Conservation (phyloP, 2,797 vertebrate species). For the Coendou prehensilis region DNA sequence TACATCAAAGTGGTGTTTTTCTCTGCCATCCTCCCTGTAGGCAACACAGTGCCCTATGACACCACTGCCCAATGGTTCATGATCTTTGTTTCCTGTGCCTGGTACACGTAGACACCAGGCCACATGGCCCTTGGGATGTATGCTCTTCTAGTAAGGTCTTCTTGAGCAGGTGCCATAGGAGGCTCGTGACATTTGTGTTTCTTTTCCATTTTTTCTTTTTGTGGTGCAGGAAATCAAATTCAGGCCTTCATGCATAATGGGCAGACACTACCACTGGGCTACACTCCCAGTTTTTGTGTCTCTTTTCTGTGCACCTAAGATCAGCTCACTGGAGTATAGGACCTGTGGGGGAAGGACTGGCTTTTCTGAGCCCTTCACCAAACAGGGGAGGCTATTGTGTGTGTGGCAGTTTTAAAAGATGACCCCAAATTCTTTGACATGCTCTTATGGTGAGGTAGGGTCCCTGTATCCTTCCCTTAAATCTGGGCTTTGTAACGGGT, state of each 20-base stretch:
- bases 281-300: neutral
- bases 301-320: neutral
- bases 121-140: neutral
- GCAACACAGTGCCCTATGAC: neutral
- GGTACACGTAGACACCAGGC: neutral
- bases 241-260: neutral
- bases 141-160: neutral
- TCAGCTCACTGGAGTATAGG: neutral
- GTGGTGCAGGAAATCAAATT: neutral
- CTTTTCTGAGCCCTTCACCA: constrained; percentile 35
- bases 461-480: neutral
- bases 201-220: neutral
- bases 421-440: neutral
- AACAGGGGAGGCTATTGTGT: neutral
- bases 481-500: neutral
- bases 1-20: neutral
- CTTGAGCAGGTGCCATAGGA: neutral
- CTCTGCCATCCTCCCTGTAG: neutral
- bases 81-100: neutral
- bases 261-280: neutral
- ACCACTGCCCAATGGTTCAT: neutral
- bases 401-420: neutral
- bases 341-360: neutral
- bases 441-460: neutral
- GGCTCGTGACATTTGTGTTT: neutral